These are phyloP conservation scores for Tenthredo mesomela DNA, from an alignment of 2,888 invertebrate species.

Conservation along the genomic window DNA sequence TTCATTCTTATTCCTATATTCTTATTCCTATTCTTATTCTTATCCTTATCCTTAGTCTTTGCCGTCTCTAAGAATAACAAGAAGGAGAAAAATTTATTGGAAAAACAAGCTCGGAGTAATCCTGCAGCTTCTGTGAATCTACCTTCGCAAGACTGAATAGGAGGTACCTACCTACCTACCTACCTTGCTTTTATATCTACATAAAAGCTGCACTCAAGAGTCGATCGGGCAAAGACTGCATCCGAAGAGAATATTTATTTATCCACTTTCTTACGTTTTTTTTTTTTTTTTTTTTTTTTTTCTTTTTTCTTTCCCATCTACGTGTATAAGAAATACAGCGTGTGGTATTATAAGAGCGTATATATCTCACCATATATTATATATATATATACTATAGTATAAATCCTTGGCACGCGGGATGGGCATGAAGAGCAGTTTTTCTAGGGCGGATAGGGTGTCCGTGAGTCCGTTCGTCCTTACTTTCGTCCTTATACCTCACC, in stretches of 20 bases:
- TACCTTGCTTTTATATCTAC: background rate
- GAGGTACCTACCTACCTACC: background rate
- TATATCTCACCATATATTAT: background rate
- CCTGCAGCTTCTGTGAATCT: background rate
- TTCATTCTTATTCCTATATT: background rate
- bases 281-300: background rate
- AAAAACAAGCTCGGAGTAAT: slow-evolving; percentile 6
- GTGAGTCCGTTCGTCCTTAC: background rate
- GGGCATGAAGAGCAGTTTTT: slow-evolving; percentile 8
- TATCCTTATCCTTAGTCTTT: too few species aligned
- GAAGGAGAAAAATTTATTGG: background rate
- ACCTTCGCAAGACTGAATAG: background rate
- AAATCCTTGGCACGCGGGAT: background rate
- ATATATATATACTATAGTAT: too few species aligned
- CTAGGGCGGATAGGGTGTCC: background rate
- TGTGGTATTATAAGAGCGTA: background rate
- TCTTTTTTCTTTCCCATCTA: too few species aligned
- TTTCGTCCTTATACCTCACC: background rate
- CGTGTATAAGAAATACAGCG: background rate
- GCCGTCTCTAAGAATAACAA: background rate
- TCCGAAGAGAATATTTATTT: background rate
- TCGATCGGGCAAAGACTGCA: background rate
- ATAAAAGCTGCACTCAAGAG: slow-evolving; percentile 15
- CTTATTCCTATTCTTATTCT: background rate
- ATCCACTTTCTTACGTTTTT: background rate